phyloP scores from a whole-genome alignment of 2,113 vertebrate genomes.

The Platanista minor region DNA sequence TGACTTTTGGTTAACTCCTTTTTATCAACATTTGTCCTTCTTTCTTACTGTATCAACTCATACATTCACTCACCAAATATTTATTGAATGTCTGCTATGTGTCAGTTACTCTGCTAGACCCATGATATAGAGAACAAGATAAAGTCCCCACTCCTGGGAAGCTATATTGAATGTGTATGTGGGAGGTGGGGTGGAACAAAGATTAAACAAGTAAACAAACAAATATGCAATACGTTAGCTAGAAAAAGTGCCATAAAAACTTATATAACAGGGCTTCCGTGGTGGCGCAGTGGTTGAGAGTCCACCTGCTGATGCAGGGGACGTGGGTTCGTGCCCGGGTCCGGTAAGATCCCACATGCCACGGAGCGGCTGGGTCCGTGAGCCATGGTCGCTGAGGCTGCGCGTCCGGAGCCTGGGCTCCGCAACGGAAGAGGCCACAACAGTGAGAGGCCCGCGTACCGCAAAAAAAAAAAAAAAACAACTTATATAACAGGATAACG shows the following conservation, averaged over 20 bases:
- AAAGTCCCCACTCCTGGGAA: not conserved
- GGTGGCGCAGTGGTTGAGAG: too few species aligned
- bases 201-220: not conserved
- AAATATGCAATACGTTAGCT: not conserved
- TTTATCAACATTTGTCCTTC: not conserved
- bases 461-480: too few species aligned
- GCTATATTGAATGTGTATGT: not conserved
- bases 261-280: fast-evolving
- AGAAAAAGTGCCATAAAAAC: not conserved
- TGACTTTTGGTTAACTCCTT: slow-evolving; percentile 1
- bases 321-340: too few species aligned
- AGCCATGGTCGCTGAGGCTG: too few species aligned
- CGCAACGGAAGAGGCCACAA: too few species aligned
- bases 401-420: too few species aligned
- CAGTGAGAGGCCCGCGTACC: too few species aligned
- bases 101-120: not conserved
- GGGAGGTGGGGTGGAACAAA: not conserved
- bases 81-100: not conserved
- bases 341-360: too few species aligned
- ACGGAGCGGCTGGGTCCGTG: too few species aligned
- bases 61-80: not conserved
- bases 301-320: too few species aligned
- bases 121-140: not conserved
- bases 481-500: too few species aligned
- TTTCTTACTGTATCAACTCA: not conserved